Evolutionary conservation across 2,113 vertebrate species (phyloP).

Genomic region (Catharus bicknelli): DNA sequence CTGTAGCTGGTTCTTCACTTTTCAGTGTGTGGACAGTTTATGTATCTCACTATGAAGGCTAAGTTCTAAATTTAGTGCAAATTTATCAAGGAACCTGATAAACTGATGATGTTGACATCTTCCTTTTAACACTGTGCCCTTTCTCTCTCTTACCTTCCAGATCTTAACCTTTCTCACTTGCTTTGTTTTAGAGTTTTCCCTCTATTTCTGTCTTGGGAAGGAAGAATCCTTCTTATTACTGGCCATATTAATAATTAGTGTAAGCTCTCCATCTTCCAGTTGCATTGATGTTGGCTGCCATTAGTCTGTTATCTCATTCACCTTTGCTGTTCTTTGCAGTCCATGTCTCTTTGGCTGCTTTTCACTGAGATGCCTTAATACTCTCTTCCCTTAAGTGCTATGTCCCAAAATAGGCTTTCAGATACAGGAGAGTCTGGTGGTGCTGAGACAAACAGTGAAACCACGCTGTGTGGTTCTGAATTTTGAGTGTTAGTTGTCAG

Average conservation of each 20-base stretch:
- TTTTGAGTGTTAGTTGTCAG: background rate
- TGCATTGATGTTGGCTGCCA: background rate
- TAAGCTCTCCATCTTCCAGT: background rate
- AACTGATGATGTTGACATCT: rapidly evolving
- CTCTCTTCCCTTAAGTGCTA: background rate
- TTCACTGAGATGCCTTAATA: background rate
- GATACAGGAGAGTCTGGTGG: background rate
- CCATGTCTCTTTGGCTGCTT: background rate
- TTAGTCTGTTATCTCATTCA: background rate
- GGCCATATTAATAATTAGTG: background rate
- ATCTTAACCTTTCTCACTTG: background rate
- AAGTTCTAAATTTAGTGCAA: background rate
- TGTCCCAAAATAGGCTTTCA: background rate
- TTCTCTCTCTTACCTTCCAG: background rate
- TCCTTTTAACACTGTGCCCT: background rate
- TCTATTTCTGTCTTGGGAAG: background rate
- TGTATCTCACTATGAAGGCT: background rate
- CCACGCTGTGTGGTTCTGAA: rapidly evolving
- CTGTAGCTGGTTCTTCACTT: background rate
- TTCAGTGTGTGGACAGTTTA: background rate
- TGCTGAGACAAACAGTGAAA: background rate
- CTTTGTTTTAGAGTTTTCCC: background rate
- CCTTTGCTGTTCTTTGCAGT: background rate
- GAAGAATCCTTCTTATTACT: background rate
- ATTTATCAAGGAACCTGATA: background rate